These are phyloP conservation scores for Larimichthys crocea DNA, from an alignment of 2,113 vertebrate genomes.

Conservation along the genomic window DNA sequence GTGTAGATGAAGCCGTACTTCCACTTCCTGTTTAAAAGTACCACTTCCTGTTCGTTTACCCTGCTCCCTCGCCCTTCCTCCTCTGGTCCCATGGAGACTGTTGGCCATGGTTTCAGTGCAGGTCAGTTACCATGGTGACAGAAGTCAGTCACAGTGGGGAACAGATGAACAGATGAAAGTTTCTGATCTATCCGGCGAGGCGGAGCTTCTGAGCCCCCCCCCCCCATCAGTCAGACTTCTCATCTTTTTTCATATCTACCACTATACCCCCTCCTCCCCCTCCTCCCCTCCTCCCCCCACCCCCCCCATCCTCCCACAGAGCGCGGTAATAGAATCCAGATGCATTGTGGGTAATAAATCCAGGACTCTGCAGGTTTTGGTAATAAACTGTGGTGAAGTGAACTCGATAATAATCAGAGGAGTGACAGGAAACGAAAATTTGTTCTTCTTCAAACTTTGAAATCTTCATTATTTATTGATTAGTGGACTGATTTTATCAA, in stretches of 20 bases:
- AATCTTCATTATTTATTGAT: conserved; percentile 32
- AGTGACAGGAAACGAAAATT: neutral
- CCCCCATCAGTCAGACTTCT: conserved; percentile 43
- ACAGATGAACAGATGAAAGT: conserved; percentile 48
- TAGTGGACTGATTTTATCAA: neutral
- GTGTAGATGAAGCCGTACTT: neutral
- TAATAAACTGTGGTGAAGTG: conserved; percentile 69
- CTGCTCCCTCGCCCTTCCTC: neutral
- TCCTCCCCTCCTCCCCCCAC: too few relatives aligned
- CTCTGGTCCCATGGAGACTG: conserved; percentile 5
- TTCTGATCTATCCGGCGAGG: conserved; percentile 45
- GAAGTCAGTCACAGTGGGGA: conserved; percentile 22
- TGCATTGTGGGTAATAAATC: conserved; percentile 73
- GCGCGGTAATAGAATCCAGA: conserved; percentile 60
- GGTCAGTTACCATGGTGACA: conserved; percentile 44
- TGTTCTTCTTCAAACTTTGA: conserved; percentile 40
- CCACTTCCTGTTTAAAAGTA: neutral
- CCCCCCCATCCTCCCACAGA: conserved; percentile 47
- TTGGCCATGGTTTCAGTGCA: conserved; percentile 46
- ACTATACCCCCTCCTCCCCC: too few relatives aligned
- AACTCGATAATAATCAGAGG: conserved; percentile 58
- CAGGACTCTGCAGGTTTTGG: conserved; percentile 61
- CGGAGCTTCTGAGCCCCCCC: conserved; percentile 31
- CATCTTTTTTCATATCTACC: conserved; percentile 40
- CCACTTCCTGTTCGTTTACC: neutral